Percentiles rank a stretch among this genome's conserved stretches.
These are phyloP conservation scores for Unio delphinus DNA, from an alignment of 2,888 invertebrate species.

Conservation along the genomic window DNA sequence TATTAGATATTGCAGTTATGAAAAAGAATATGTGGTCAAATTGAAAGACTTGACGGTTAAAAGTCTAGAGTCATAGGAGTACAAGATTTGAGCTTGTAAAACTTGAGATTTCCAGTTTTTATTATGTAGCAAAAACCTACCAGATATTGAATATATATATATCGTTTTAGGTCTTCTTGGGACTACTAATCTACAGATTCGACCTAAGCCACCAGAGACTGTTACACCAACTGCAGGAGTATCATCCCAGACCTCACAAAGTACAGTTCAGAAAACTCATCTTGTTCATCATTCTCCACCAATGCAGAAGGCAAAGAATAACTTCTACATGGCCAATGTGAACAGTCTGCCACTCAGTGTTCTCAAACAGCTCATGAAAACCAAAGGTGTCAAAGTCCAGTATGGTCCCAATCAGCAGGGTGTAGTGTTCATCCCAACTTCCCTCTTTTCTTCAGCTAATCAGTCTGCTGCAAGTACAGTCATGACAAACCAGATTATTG, in stretches of 20 bases:
- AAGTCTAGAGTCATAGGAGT: no score
- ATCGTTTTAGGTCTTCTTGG: no score
- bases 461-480: conserved; percentile 2
- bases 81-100: no score
- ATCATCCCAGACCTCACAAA: not conserved
- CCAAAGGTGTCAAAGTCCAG: conserved; percentile 50
- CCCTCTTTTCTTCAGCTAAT: conserved; percentile 5
- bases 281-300: no score
- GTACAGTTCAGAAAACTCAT: not conserved
- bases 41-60: no score
- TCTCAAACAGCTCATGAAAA: conserved; percentile 57
- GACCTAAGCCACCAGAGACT: not conserved
- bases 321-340: conserved; percentile 47
- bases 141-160: no score
- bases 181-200: no score
- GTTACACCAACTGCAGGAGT: not conserved
- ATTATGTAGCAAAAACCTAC: no score
- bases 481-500: conserved; percentile 1
- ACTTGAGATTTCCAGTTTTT: no score
- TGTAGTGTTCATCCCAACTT: conserved; percentile 30
- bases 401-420: conserved; percentile 38
- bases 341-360: conserved; percentile 52
- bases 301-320: not conserved
- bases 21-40: no score
- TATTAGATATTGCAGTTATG: no score